Evolutionary conservation across 1,140 invertebrate genomes (phyloP), one percentile per base, ranked within the genome.

Genomic region (Telenomus remus): DNA sequence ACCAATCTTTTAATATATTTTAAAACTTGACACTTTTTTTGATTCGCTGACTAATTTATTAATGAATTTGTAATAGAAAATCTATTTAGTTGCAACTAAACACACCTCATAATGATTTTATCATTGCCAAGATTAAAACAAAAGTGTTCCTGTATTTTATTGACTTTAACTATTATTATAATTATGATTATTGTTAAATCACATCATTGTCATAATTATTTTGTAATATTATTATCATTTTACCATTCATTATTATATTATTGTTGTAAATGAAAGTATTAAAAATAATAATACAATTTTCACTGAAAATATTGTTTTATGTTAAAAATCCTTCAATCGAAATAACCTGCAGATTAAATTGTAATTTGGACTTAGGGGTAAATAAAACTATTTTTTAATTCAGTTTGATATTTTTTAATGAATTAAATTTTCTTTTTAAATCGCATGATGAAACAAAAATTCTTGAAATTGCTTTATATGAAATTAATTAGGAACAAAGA

Each of bases 141-240:
- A 83, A 86, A 86, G 85, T 87, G 85, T 86, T 87, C 86, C 85
- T 86, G 86, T 86, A 87, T 80, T 85, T 86, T 83, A 85, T 85
- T 85, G 79, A 80, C 81, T 66, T 71, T 76, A 27, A 27, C 19
- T 27, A 72, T 78, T 72, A 85, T 85, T 80, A 85, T 86, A 84
- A 12, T 83, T 83, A 83, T 86, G 77, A 81, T 83, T 83, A 79
- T 83, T 70, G 59, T 70, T 76, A 70, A 76, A 57, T 71, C 35
- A 46, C 39, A 50, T 60, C 64, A 59, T 72, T 56, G 34, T 76
- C 73, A 60, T 66, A 44, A 65, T 69, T 65, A 68, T 70, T 76
- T 70, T 70, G 54, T 68, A 75, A 63, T 70, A 70, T 43, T 76
- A 64, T 43, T 68, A 68, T 63, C 53, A 64, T 75, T 64, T 64